phyloP scores from a whole-genome alignment of 2,113 vertebrate genomes.

The Herpailurus yagouaroundi region DNA sequence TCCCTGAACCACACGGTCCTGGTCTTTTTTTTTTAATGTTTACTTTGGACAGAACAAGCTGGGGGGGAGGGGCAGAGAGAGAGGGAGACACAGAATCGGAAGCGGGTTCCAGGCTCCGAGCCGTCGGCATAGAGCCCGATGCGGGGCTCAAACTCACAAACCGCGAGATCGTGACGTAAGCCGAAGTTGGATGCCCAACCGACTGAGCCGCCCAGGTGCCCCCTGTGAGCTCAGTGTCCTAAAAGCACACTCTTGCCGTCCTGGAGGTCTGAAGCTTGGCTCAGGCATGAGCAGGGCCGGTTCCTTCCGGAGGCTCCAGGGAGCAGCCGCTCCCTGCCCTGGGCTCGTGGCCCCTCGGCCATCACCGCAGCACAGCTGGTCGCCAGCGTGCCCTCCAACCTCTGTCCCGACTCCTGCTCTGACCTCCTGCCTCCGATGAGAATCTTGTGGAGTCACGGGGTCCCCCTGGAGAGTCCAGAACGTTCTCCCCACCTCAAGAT shows the following conservation, averaged over 20 bases:
- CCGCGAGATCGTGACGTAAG: too few relatives aligned
- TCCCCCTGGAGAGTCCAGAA: not conserved
- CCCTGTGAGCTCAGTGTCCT: not conserved
- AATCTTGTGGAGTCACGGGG: not conserved
- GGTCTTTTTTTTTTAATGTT: not conserved
- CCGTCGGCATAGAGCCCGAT: too few relatives aligned
- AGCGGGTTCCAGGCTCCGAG: too few relatives aligned
- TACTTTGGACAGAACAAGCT: too few relatives aligned
- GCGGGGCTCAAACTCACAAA: rapidly evolving
- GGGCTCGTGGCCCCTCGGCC: not conserved
- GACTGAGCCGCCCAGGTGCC: too few relatives aligned
- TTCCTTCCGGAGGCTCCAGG: not conserved
- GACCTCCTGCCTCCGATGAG: not conserved
- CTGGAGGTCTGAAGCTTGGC: not conserved
- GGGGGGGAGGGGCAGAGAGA: too few relatives aligned
- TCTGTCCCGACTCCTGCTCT: not conserved
- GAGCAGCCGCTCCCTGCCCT: too few relatives aligned
- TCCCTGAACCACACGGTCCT: not conserved
- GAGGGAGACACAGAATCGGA: too few relatives aligned
- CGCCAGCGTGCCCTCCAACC: rapidly evolving
- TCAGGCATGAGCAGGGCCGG: not conserved
- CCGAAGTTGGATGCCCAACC: too few relatives aligned
- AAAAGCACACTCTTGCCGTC: not conserved
- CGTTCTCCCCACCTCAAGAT: too few relatives aligned
- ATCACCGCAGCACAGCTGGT: not conserved